Evolutionary conservation across 64 coral and sea anemone genomes (phyloP), one percentile per base, ranked within the genome.

Genomic region (Montipora cactus): DNA sequence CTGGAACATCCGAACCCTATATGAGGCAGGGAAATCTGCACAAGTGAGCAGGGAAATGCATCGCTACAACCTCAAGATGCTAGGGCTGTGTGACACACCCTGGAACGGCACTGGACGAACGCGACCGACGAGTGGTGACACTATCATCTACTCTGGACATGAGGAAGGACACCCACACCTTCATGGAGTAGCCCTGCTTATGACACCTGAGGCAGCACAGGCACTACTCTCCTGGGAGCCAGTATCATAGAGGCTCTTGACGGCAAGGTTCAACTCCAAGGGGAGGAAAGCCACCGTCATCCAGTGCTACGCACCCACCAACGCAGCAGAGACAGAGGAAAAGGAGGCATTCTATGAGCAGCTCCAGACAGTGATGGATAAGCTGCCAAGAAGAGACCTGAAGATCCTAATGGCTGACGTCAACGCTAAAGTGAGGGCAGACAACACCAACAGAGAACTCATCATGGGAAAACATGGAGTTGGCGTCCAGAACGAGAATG

Each of bases 321-420:
- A 84, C 20, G 45, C 8, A 9, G 19, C 55, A 61, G 81, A 15
- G 12, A 4, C 59, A 10, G 81, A 84, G 18, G 19, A 61, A n/a
- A 84, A 84, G 66, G 51, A 84, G 22, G 37, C 12, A 84, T 84
- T 66, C 28, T 61, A 84, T 44, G 49, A 18, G n/a, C 59, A 21
- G 22, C 81, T 83, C 44, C 81, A 64, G 66, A 25, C 37, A 62
- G 61, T 64, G 25, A 10, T 84, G 37, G 81, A 57, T 61, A 19
- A 84, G 18, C 44, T 44, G 49, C 51, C 78, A 45, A 19, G 51
- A 80, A 19, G 78, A 44, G 78, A 80, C 78, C 59, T 84, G 13
- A 84, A 84, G 62, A 84, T 84, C 45, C 55, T 84, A 13, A 11
- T 84, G 51, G 81, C 58, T 20, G 81, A 84, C 53, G 19, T 84